These are phyloP conservation scores for Smithornis capensis DNA, from an alignment of 2,113 vertebrate genomes.

Conservation along the genomic window DNA sequence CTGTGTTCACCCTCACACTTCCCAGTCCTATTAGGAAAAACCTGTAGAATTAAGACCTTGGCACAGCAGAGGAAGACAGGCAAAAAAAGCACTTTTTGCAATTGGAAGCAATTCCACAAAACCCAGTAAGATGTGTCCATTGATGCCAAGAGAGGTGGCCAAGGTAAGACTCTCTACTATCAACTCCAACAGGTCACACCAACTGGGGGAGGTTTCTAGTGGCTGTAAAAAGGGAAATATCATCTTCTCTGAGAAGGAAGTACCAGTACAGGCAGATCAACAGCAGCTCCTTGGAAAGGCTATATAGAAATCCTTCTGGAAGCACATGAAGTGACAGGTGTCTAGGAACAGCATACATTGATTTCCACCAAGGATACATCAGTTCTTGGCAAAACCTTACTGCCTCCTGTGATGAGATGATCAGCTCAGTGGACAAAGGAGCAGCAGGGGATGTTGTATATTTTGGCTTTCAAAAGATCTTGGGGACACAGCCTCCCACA, in stretches of 20 bases:
- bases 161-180: background rate
- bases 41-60: background rate
- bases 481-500: background rate
- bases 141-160: background rate
- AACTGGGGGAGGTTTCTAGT: background rate
- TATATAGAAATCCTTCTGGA: background rate
- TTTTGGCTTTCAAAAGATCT: background rate
- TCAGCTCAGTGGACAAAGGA: background rate
- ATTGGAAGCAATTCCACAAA: background rate
- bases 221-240: background rate
- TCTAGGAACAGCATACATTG: background rate
- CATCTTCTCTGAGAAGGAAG: background rate
- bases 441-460: background rate
- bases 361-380: background rate
- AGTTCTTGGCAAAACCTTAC: background rate
- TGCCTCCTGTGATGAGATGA: background rate
- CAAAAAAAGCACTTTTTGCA: background rate
- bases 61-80: background rate
- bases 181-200: background rate
- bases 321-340: background rate
- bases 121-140: background rate
- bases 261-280: background rate
- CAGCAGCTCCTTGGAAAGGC: background rate
- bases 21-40: background rate
- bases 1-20: background rate